Conservation (phyloP, 2,797 vertebrate genomes). For the Enteromius afrohamiltoni region DNA sequence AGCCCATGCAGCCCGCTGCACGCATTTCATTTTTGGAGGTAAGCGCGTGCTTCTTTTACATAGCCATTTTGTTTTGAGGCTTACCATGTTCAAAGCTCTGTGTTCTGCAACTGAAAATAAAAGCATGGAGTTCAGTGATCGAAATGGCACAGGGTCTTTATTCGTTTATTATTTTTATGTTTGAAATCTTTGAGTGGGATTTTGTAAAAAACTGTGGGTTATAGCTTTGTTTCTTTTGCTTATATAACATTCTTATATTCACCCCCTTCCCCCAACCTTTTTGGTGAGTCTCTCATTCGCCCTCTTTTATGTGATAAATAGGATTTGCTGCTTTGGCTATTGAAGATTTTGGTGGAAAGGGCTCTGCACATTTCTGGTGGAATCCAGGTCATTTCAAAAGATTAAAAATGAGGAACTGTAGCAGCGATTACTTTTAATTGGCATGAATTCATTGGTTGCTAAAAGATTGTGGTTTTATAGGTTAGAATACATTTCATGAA, state of each 20-base stretch:
- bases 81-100: constrained; percentile 48
- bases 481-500: neutral
- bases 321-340: constrained; percentile 74
- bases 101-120: constrained; percentile 32
- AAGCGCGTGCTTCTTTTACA: constrained; percentile 80
- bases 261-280: constrained; percentile 59
- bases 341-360: constrained; percentile 38
- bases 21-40: constrained; percentile 99
- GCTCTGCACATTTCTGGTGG: constrained; percentile 63
- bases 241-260: constrained; percentile 71
- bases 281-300: constrained; percentile 66
- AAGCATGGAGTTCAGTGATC: constrained; percentile 31
- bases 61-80: constrained; percentile 62
- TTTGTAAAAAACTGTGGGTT: constrained; percentile 44
- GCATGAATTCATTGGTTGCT: neutral
- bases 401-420: constrained; percentile 28
- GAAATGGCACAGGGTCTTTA: constrained; percentile 22
- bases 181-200: constrained; percentile 64
- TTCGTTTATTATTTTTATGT: constrained; percentile 50
- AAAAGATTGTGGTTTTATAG: neutral
- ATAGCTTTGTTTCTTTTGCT: constrained; percentile 65
- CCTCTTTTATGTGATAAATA: constrained; percentile 81
- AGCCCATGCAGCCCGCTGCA: constrained; percentile 98
- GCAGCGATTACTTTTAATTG: constrained; percentile 8
- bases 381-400: constrained; percentile 53